Conservation (phyloP, 2,113 vertebrate genomes). For the Gallinago paraguaiae region DNA sequence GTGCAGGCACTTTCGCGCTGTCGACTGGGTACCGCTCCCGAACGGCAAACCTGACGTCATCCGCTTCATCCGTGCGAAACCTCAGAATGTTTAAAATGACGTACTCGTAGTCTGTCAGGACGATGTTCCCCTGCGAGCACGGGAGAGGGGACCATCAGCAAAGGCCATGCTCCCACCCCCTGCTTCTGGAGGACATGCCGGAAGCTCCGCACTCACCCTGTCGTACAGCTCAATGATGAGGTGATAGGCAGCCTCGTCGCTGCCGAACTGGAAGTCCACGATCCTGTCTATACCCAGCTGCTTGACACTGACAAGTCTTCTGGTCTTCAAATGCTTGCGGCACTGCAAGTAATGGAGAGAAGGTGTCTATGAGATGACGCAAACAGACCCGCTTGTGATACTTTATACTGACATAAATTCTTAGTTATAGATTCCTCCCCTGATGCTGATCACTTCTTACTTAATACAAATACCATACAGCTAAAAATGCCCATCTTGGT, state of each 20-base stretch:
- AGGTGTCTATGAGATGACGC: neutral
- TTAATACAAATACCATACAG: accelerated
- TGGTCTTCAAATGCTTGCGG: conserved; percentile 90
- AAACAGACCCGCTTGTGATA: neutral
- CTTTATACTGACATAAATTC: neutral
- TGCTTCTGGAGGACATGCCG: accelerated
- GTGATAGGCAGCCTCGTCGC: conserved; percentile 93
- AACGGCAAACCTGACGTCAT: conserved; percentile 94
- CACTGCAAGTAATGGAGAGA: conserved; percentile 77
- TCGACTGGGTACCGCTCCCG: conserved; percentile 91
- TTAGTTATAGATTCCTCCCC: accelerated
- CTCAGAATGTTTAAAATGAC: conserved; percentile 93
- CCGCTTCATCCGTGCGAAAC: conserved; percentile 87
- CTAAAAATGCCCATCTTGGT: neutral
- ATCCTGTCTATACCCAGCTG: conserved; percentile 94
- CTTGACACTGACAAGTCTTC: conserved; percentile 83
- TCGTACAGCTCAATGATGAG: conserved; percentile 95
- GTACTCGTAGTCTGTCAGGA: conserved; percentile 92
- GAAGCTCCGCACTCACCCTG: conserved; percentile 80
- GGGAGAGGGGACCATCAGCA: neutral
- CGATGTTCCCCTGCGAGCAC: conserved; percentile 87
- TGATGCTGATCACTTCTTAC: too few relatives aligned
- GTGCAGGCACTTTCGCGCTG: conserved; percentile 79
- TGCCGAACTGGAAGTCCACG: conserved; percentile 96
- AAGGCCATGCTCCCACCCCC: accelerated